These are phyloP conservation scores for Branchellion lobata DNA, from an alignment of 2,888 invertebrate species.

Conservation along the genomic window DNA sequence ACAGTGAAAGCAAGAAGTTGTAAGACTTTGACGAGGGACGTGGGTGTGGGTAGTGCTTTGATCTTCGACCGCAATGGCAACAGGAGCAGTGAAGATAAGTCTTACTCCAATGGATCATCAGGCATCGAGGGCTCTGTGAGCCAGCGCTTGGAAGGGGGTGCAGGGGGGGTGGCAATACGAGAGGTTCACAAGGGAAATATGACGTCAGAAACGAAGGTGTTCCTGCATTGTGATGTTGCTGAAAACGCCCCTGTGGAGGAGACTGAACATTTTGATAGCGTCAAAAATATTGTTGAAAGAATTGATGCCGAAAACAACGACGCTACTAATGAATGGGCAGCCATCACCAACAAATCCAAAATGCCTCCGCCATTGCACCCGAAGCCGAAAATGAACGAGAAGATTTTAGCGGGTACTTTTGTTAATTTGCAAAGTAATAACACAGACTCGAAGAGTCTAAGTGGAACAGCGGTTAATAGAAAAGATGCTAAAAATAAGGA, in stretches of 20 bases:
- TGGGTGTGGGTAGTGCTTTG: constrained; percentile 31
- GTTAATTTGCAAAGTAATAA: too few relatives aligned
- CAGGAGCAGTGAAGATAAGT: neutral
- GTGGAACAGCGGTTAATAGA: neutral
- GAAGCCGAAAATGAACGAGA: neutral
- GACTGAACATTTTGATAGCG: neutral
- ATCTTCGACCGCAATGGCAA: constrained; percentile 18
- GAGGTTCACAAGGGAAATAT: neutral
- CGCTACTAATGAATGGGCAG: neutral
- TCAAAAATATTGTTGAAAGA: neutral
- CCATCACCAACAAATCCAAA: neutral
- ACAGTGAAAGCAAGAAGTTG: constrained; percentile 23
- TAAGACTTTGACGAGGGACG: constrained; percentile 24
- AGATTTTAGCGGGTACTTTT: too few relatives aligned
- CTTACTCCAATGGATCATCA: neutral
- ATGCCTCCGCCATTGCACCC: neutral
- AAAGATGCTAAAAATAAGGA: neutral
- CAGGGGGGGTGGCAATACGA: too few relatives aligned
- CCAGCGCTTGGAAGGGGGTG: constrained; percentile 4
- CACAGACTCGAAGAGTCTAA: too few relatives aligned
- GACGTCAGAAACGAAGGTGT: constrained; percentile 9
- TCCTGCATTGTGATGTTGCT: neutral
- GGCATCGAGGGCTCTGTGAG: neutral
- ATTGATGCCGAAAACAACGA: neutral
- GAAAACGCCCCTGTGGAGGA: too few relatives aligned